Evolutionary conservation across 2,888 invertebrate species (phyloP), one percentile per base, ranked within the genome.

Genomic region (Chymomyza fuscimana): DNA sequence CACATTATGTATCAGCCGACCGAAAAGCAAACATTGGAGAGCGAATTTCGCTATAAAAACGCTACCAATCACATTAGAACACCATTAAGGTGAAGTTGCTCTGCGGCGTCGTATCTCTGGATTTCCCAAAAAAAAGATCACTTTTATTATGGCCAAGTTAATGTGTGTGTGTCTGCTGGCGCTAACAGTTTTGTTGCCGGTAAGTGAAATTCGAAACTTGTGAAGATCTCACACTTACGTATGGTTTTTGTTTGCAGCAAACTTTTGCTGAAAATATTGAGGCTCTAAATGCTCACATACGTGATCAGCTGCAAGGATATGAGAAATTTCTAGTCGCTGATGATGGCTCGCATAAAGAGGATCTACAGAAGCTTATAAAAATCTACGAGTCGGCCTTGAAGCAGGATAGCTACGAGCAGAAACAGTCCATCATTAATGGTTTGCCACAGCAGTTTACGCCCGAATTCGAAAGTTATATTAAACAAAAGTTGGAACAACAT

Each of bases 361-460:
- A 89, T 22, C 70, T 89, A 1, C 73, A 80, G 16, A 87, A 87
- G 65, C 63, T 89, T 63, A 79, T 89, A 29, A 60, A 65, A n/a
- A 65, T 88, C 51, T 86, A 85, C 19, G 89, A 89, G 19, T 56
- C 72, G 9, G 89, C 88, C 0, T 65, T 89, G 19, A 81, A 81
- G 70, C 65, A 65, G 9, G 82, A 83, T 7, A 77, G 74, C 7
- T 79, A 65, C 29, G 82, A 86, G 5, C 78, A 81, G 59, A 89
- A 89, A 25, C 79, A 82, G 50, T 54, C 72, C 12, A 69, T 81
- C 12, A 65, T 89, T 12, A 74, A 73, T n/a, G 72, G 75, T 15
- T 69, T 78, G 6, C 74, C 77, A 4, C 36, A 73, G 16, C 63
- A 86, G 2, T 89, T 89, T 67, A 70, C 85, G 0, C n/a, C 67